phyloP scores from a whole-genome alignment of 64 coral and sea anemone genomes.

The Exaiptasia diaphana region DNA sequence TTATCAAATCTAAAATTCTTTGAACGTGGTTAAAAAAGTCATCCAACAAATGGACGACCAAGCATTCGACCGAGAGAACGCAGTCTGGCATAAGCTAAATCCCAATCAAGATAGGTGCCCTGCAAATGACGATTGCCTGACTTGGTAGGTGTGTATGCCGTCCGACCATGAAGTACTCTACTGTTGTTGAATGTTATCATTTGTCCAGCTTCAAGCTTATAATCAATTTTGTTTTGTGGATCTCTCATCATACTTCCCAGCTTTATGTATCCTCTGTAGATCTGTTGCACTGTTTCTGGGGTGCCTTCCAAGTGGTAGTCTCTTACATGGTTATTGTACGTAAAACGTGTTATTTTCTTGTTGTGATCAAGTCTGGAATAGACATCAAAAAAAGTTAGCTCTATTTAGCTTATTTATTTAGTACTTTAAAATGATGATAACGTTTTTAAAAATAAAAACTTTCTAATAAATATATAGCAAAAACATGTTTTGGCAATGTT shows the following conservation, averaged over 20 bases:
- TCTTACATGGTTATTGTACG: conserved; percentile 74
- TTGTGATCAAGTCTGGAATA: conserved; percentile 57
- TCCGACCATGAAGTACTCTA: conserved; percentile 77
- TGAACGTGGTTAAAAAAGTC: too few relatives aligned
- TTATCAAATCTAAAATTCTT: too few relatives aligned
- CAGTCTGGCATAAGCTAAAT: conserved; percentile 50
- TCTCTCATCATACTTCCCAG: conserved; percentile 59
- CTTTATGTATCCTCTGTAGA: conserved; percentile 59
- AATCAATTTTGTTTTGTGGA: conserved; percentile 58
- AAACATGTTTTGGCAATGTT: too few relatives aligned
- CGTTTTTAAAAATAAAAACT: too few relatives aligned
- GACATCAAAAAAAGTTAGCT: neutral
- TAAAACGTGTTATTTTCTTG: conserved; percentile 45
- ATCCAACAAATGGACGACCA: conserved; percentile 3
- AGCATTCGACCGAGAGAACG: conserved; percentile 28
- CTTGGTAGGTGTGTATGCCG: conserved; percentile 18
- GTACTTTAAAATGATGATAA: too few relatives aligned
- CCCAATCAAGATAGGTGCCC: conserved; percentile 75
- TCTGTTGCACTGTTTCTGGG: conserved; percentile 41
- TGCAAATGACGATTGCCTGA: conserved; percentile 15
- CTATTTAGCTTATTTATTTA: too few relatives aligned
- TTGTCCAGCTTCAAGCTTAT: conserved; percentile 59
- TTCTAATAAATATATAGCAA: too few relatives aligned
- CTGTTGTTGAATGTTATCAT: conserved; percentile 72
- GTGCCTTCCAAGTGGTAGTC: conserved; percentile 43